Evolutionary conservation across 2,888 invertebrate species (phyloP).

Genomic region (Micoletzkya japonica): DNA sequence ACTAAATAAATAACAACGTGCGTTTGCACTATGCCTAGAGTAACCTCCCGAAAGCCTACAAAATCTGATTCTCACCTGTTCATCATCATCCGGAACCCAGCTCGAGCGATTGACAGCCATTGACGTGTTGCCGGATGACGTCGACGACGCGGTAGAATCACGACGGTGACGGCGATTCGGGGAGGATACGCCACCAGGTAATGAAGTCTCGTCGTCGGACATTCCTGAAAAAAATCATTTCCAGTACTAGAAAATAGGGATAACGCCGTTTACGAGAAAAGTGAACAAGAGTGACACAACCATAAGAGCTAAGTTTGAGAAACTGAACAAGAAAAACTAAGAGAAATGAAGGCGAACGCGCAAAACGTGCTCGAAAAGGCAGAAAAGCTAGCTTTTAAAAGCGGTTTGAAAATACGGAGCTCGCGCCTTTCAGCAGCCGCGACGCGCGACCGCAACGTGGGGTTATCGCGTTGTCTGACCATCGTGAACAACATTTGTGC

Average conservation of each 20-base stretch:
- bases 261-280: not conserved
- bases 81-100: constrained; percentile 22
- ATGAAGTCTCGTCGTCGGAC: too few species aligned
- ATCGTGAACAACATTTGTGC: too few species aligned
- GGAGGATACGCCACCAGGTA: too few species aligned
- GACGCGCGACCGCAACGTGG: not conserved
- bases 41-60: too few species aligned
- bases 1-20: too few species aligned
- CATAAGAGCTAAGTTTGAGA: not conserved
- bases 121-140: constrained; percentile 6
- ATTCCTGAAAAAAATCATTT: too few species aligned
- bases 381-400: not conserved
- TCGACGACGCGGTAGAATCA: constrained; percentile 17
- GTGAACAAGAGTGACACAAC: not conserved
- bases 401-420: not conserved
- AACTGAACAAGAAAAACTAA: too few species aligned
- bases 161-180: constrained; percentile 14
- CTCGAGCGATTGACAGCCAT: constrained; percentile 24
- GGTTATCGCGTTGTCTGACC: not conserved
- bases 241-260: not conserved
- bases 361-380: too few species aligned
- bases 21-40: too few species aligned
- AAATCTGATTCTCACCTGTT: too few species aligned
- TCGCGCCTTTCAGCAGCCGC: not conserved
- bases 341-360: too few species aligned